A percentile compares a stretch with the other conserved stretches of the same genome.
phyloP scores from a whole-genome alignment of 2,888 invertebrate genomes.

The Temnothorax ravouxi region DNA sequence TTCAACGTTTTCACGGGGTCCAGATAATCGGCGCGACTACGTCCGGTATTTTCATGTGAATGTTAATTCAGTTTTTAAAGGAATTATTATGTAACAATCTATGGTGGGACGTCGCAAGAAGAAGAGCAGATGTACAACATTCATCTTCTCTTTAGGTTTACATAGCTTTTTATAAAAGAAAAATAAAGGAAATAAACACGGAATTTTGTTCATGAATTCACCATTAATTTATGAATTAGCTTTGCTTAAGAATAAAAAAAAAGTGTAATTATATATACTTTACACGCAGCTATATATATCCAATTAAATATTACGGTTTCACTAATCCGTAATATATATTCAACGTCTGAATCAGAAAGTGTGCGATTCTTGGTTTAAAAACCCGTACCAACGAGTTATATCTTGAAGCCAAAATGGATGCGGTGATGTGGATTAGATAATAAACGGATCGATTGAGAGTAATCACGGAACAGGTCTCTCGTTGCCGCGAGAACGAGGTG shows the following conservation, averaged over 20 bases:
- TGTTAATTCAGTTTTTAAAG: slow-evolving; percentile 29
- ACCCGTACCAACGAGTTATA: not conserved
- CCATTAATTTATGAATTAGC: not conserved
- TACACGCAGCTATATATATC: not conserved
- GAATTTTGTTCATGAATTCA: not conserved
- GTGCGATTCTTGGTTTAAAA: not conserved
- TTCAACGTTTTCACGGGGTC: slow-evolving; percentile 55
- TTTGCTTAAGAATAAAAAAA: not conserved
- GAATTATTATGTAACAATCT: not conserved
- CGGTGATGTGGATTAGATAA: slow-evolving; percentile 29
- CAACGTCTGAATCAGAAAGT: not conserved
- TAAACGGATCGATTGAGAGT: slow-evolving; percentile 34
- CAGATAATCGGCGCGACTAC: slow-evolving; percentile 24
- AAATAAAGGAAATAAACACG: not conserved
- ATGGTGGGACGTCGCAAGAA: not conserved
- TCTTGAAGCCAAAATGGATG: slow-evolving; percentile 13
- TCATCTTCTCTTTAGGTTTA: not conserved
- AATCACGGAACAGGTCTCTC: slow-evolving; percentile 9
- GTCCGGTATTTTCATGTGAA: slow-evolving; percentile 8
- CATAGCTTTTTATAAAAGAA: not conserved
- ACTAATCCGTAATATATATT: not conserved
- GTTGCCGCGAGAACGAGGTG: slow-evolving; percentile 40
- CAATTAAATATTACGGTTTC: slow-evolving; percentile 29
- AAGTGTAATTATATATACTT: not conserved
- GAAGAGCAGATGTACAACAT: not conserved